Percentiles rank a stretch among this genome's conserved stretches.
phyloP scores from a whole-genome alignment of 2,113 vertebrate genomes.

The Cacatua alba region DNA sequence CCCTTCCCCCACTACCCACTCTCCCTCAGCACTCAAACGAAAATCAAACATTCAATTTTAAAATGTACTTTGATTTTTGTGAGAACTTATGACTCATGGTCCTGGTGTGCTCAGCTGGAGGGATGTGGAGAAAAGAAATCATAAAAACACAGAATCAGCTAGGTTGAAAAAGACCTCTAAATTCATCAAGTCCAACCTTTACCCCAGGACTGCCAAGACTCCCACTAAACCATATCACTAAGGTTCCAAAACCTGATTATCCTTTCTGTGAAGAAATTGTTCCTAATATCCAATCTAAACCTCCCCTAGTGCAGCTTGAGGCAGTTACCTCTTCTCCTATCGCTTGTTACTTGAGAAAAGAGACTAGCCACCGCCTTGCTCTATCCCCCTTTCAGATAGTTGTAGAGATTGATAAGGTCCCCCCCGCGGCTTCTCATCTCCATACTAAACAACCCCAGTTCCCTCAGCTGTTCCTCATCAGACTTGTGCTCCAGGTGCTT shows the following conservation, averaged over 20 bases:
- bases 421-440: background rate
- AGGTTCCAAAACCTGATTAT: background rate
- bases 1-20: background rate
- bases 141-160: background rate
- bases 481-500: background rate
- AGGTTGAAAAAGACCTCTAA: background rate
- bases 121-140: background rate
- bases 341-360: background rate
- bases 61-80: constrained; percentile 5
- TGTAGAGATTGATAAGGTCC: background rate
- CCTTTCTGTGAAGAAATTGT: background rate
- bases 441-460: background rate
- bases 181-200: background rate
- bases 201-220: background rate
- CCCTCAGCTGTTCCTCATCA: background rate
- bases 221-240: background rate
- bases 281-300: background rate
- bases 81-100: background rate
- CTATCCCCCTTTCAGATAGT: background rate
- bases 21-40: background rate
- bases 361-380: background rate
- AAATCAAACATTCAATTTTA: background rate
- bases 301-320: background rate
- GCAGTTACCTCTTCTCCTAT: background rate
- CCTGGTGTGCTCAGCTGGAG: background rate